Percentiles rank a stretch among this genome's conserved stretches.
Evolutionary conservation across 2,888 invertebrate genomes (phyloP).

Genomic region (Autographa gamma): DNA sequence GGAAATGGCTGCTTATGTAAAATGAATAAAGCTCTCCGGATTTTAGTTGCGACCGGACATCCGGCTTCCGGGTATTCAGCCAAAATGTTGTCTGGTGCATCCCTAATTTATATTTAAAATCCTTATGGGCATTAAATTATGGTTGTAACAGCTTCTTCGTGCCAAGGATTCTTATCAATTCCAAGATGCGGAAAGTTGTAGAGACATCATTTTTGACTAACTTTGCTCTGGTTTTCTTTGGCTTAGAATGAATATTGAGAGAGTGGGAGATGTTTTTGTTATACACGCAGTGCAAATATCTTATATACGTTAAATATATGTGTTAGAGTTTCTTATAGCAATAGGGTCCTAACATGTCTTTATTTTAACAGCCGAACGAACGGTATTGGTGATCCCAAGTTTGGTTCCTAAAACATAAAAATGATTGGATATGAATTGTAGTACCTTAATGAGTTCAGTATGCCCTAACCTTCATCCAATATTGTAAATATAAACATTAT

Average conservation of each 20-base stretch:
- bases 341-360: too few species aligned
- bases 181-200: neutral
- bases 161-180: neutral
- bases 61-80: constrained; percentile 42
- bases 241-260: neutral
- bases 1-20: constrained; percentile 48
- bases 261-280: too few species aligned
- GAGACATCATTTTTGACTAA: neutral
- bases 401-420: too few species aligned
- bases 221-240: neutral
- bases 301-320: too few species aligned
- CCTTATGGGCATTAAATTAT: constrained; percentile 12
- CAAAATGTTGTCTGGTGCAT: constrained; percentile 42
- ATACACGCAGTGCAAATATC: too few species aligned
- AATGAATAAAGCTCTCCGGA: constrained; percentile 52
- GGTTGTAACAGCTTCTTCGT: neutral
- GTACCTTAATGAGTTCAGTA: neutral
- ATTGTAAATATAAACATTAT: neutral
- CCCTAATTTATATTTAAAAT: constrained; percentile 43
- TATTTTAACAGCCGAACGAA: too few species aligned
- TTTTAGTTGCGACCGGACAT: constrained; percentile 55
- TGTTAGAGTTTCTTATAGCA: too few species aligned
- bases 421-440: too few species aligned
- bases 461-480: neutral
- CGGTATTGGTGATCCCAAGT: too few species aligned